phyloP scores from a whole-genome alignment of 2,113 vertebrate genomes.

The Stigmatopora argus region DNA sequence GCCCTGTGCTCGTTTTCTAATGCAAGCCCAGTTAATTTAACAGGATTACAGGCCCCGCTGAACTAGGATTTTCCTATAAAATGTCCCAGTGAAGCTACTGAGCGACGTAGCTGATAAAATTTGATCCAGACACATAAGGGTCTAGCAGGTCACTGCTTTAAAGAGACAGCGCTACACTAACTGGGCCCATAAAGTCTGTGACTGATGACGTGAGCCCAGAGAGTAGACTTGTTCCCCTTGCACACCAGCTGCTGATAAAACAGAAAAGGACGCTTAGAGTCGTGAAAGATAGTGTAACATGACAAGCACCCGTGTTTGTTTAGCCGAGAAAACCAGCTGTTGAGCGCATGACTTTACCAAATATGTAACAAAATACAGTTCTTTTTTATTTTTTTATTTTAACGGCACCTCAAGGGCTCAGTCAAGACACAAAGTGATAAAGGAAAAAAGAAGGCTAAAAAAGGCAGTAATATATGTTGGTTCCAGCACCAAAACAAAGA shows the following conservation, averaged over 20 bases:
- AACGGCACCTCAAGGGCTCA: background rate
- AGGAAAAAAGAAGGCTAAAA: background rate
- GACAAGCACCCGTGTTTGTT: background rate
- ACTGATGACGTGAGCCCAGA: slow-evolving; percentile 14
- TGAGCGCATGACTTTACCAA: background rate
- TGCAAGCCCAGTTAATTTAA: slow-evolving; percentile 50
- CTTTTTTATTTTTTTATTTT: background rate
- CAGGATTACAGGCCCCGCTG: slow-evolving; percentile 61
- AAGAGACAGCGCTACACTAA: slow-evolving; percentile 20
- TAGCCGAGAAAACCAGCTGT: background rate
- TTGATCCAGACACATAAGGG: slow-evolving; percentile 42
- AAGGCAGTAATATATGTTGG: background rate
- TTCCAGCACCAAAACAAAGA: background rate
- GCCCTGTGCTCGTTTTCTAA: slow-evolving; percentile 37
- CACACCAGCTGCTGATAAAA: slow-evolving; percentile 18
- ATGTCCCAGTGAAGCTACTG: slow-evolving; percentile 53
- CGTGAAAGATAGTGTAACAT: background rate
- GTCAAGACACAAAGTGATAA: background rate
- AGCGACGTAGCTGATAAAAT: slow-evolving; percentile 35
- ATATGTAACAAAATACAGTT: background rate
- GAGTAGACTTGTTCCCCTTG: slow-evolving; percentile 5
- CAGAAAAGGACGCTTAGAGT: slow-evolving; percentile 11
- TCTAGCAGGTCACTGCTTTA: slow-evolving; percentile 34
- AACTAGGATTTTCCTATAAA: slow-evolving; percentile 48
- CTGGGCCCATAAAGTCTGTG: slow-evolving; percentile 31